Conservation (phyloP, 2,888 invertebrate genomes). For the Eupithecia pulchellata region DNA sequence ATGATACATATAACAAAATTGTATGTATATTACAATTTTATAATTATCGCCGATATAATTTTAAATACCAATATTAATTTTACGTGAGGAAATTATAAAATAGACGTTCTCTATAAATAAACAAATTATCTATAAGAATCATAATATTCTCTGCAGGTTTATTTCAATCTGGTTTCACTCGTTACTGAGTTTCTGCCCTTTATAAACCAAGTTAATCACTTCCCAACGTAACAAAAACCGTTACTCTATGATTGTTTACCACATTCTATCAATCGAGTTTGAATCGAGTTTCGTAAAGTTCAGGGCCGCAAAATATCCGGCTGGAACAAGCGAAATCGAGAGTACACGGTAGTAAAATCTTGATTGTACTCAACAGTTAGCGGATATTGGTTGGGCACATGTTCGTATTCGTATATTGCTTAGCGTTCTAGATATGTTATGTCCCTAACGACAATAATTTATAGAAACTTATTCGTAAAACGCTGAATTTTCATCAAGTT, state of each 20-base stretch:
- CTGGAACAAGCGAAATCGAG: conserved; percentile 34
- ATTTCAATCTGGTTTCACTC: not conserved
- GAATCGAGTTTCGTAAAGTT: conserved; percentile 26
- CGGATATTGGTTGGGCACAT: conserved; percentile 1
- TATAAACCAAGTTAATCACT: not conserved
- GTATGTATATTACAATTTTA: no score
- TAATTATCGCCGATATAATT: no score
- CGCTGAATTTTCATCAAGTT: no score
- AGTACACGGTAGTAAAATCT: conserved; percentile 27
- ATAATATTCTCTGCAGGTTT: not conserved
- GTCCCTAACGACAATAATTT: not conserved
- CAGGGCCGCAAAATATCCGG: conserved; percentile 26
- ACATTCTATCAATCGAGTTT: conserved; percentile 18
- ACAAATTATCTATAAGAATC: not conserved
- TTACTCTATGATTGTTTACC: conserved; percentile 12
- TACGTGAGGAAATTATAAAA: not conserved
- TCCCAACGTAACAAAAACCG: not conserved
- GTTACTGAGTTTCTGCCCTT: not conserved
- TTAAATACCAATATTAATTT: no score
- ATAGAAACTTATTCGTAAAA: not conserved
- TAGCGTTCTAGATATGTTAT: not conserved
- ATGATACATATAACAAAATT: no score
- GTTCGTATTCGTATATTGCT: not conserved
- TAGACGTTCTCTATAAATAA: not conserved
- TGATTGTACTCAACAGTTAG: conserved; percentile 13